A percentile compares a stretch with the other conserved stretches of the same genome.
Evolutionary conservation across 92 coral and sea anemone genomes (phyloP).

Genomic region (Umimayanthus kanabou): DNA sequence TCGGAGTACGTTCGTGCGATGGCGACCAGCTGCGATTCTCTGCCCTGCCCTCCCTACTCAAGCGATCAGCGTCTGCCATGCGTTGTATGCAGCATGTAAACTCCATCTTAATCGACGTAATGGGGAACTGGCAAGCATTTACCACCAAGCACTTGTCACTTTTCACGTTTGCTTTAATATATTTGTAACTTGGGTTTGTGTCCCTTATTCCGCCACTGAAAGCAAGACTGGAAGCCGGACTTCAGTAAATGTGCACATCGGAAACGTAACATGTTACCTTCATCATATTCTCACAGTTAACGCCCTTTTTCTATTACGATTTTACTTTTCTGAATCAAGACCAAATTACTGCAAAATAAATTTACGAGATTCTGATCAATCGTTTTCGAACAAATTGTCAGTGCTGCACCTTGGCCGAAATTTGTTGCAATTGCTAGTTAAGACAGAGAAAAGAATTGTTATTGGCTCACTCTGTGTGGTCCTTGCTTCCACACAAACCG

Average conservation of each 20-base stretch:
- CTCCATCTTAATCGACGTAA: not conserved
- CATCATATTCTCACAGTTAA: not conserved
- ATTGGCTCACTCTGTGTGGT: not conserved
- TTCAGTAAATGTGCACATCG: not conserved
- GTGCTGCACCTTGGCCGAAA: not conserved
- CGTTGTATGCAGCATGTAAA: conserved; percentile 80
- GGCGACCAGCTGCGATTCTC: conserved; percentile 66
- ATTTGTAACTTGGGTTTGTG: conserved; percentile 29
- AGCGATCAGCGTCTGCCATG: conserved; percentile 80
- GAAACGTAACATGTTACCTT: not conserved
- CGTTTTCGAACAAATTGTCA: not conserved
- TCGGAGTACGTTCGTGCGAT: conserved; percentile 72
- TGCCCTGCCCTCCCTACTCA: conserved; percentile 82
- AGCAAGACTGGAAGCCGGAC: not conserved
- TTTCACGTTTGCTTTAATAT: not conserved
- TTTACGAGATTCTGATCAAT: not conserved
- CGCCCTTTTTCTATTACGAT: not conserved
- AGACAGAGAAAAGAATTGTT: not conserved
- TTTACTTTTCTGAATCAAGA: not conserved
- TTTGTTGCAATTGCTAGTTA: not conserved
- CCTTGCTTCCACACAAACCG: not conserved
- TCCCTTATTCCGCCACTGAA: not conserved
- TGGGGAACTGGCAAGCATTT: not conserved
- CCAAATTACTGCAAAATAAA: not conserved
- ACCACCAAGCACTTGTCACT: conserved; percentile 9